A percentile compares a stretch with the other conserved stretches of the same genome.
These are phyloP conservation scores for Drosophila ohnishii DNA, from an alignment of 1,140 invertebrate species.

Conservation along the genomic window DNA sequence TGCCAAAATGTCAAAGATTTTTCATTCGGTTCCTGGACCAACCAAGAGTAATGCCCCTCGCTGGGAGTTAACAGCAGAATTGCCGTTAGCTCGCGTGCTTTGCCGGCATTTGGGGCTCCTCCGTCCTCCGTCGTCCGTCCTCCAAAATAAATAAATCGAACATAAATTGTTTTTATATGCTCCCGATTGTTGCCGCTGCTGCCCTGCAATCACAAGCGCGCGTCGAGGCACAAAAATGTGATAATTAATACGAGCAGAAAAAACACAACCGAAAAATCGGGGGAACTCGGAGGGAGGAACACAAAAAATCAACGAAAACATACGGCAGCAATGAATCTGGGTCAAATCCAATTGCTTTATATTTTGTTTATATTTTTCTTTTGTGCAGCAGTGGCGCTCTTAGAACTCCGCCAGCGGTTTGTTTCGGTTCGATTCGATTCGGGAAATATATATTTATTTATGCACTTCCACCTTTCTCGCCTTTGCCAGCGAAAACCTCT, in stretches of 20 bases:
- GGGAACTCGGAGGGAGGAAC: conserved; percentile 2
- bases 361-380: conserved; percentile 70
- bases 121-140: neutral
- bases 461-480: conserved; percentile 43
- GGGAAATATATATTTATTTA: conserved; percentile 44
- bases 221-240: conserved; percentile 60
- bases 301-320: conserved; percentile 36
- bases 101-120: conserved; percentile 18
- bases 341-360: conserved; percentile 72
- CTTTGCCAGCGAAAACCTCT: conserved; percentile 49
- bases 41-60: conserved; percentile 12
- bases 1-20: conserved; percentile 67
- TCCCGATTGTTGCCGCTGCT: conserved; percentile 29
- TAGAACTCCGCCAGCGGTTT: conserved; percentile 44
- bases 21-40: conserved; percentile 25
- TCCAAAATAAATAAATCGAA: conserved; percentile 64
- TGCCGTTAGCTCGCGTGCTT: conserved; percentile 75
- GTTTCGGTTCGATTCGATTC: conserved; percentile 3
- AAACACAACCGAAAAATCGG: conserved; percentile 14
- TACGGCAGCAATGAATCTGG: conserved; percentile 52
- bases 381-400: conserved; percentile 54
- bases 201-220: conserved; percentile 55
- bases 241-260: conserved; percentile 70
- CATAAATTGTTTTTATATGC: conserved; percentile 50
- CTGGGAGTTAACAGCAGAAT: conserved; percentile 29